A percentile compares a stretch with the other conserved stretches of the same genome.
Conservation (phyloP, 1,140 invertebrate species). For the Cyrtorhinus lividipennis region DNA sequence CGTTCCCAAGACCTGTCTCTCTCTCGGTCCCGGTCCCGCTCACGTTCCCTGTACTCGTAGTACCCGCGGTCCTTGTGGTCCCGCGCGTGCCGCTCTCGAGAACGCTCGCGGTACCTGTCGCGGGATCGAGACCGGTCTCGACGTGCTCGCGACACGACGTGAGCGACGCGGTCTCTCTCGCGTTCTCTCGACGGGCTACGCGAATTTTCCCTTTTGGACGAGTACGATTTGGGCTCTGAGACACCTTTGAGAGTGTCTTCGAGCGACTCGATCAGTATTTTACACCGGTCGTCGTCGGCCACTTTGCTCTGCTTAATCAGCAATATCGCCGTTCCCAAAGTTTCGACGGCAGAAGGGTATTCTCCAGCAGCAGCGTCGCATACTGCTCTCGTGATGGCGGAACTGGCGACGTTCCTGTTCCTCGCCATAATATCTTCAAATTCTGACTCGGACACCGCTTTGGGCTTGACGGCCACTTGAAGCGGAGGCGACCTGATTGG, state of each 20-base stretch:
- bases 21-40: neutral
- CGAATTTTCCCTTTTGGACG: neutral
- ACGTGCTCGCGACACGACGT: neutral
- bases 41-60: constrained; percentile 2
- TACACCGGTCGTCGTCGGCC: constrained; percentile 91
- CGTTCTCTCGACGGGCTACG: neutral
- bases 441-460: constrained; percentile 74
- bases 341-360: constrained; percentile 42
- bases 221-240: constrained; percentile 58
- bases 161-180: neutral
- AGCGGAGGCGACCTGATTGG: constrained; percentile 48
- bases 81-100: neutral
- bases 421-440: constrained; percentile 97
- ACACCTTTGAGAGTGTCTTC: constrained; percentile 93
- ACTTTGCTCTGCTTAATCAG: constrained; percentile 97
- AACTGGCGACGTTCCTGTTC: constrained; percentile 92
- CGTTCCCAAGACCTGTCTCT: neutral
- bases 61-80: constrained; percentile 1
- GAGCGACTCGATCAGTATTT: constrained; percentile 89
- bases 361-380: constrained; percentile 81
- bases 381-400: constrained; percentile 90
- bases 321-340: constrained; percentile 92
- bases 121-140: neutral
- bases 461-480: constrained; percentile 42
- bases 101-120: neutral